Evolutionary conservation across 2,797 vertebrate genomes (phyloP), one percentile per base, ranked within the genome.

Genomic region (Pangasius mekongensis): DNA sequence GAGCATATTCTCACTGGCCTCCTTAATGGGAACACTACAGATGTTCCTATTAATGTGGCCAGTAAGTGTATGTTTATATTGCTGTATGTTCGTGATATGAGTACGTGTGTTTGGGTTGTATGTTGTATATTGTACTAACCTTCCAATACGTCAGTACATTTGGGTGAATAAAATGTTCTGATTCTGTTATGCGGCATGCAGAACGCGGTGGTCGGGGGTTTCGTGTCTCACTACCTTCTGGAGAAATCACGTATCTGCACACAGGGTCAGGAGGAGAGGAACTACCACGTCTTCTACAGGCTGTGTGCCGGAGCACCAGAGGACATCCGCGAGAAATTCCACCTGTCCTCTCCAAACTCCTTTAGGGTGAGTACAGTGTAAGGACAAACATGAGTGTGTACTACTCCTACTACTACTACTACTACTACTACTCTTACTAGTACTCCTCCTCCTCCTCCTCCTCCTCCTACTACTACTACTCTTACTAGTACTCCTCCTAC

Each of bases 261-360:
- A 18, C 98, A 99, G 92, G 94, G 98, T 87, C 93, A 96, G 14
- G 98, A 99, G 91, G 98, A 99, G 96, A 97, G 98, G 88, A 99
- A 99, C 96, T 99, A 99, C 24, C 98, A 99, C 94, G 98, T 99
- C 90, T 99, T 99, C 94, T 99, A 99, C 93, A 96, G 98, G 22
- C 96, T 99, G 86, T 99, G 98, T 89, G 98, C 98, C 33, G 98
- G 98, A 85, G 98, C 98, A 60, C 91, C 98, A 0, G 98, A 99
- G 92, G 97, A 98, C 89, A 98, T 98, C 95, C 94, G 97, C 76
- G 95, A 97, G 94, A 98, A 97, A 91, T 96, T 99, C 0, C 97
- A 98, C 93, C 96, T 99, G 91, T 95, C 95, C 90, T 98, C 98
- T 60, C 98, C 98, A 5, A 97, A 99, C 94, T 95, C 93, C 54